Evolutionary conservation across 1,140 invertebrate species (phyloP), one percentile per base, ranked within the genome.

Genomic region (Tetraneura akinire): DNA sequence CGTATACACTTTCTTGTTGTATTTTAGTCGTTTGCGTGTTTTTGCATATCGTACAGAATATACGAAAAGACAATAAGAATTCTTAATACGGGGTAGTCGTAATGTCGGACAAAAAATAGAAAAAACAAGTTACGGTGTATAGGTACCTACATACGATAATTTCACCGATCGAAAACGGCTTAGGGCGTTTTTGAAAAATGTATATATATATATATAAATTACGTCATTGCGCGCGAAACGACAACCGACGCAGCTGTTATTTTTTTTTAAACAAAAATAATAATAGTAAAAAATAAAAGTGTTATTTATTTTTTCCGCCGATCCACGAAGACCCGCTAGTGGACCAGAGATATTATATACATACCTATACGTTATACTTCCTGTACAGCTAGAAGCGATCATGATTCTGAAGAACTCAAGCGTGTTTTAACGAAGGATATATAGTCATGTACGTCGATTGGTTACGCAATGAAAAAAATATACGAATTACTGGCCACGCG

Each of bases 361-460:
- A n/a, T n/a, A n/a, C n/a, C n/a, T n/a, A n/a, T n/a, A n/a, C n/a
- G n/a, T n/a, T n/a, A n/a, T n/a, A 60, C 73, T 76, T 76, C 73
- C 73, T 76, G 73, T 76, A 76, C 73, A 60, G 73, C 73, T 76
- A 16, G 53, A 60, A 76, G 73, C 73, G 37, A 60, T 76, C 73
- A 60, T 76, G 73, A 76, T 57, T 76, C 55, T 45, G 32, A 16
- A 13, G 53, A 45, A 37, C 55, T 42, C 51, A n/a, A n/a, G 21
- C 55, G 14, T 4, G 51, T 64, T 37, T 4, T 37, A 37, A 45
- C n/a, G 37, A 45, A 45, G 21, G 3, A 68, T 45, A n/a, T n/a
- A n/a, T n/a, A n/a, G 64, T 32, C 64, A 16, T 11, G 64, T 21
- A 45, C n/a, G n/a, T 23, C 37, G 16, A 21, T 42, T n/a, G 2